Evolutionary conservation across 2,888 invertebrate species (phyloP).

Genomic region (Litoditis marina): DNA sequence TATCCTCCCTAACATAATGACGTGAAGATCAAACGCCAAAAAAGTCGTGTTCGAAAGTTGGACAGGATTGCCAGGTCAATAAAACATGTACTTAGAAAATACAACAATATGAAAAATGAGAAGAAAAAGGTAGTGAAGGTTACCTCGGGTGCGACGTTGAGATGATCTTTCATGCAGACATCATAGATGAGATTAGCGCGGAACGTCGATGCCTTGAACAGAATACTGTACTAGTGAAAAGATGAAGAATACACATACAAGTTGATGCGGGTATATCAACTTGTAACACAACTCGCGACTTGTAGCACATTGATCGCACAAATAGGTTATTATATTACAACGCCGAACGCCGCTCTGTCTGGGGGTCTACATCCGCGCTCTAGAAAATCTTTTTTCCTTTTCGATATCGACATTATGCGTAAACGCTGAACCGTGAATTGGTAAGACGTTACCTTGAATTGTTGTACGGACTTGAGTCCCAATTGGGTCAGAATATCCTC

Average conservation of each 20-base stretch:
- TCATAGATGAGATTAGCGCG: slow-evolving; percentile 91
- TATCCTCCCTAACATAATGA: too few relatives aligned
- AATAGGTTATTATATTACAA: too few relatives aligned
- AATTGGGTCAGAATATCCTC: slow-evolving; percentile 79
- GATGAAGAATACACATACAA: too few relatives aligned
- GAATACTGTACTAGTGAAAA: background rate
- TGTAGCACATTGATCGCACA: too few relatives aligned
- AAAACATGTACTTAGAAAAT: too few relatives aligned
- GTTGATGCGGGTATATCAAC: too few relatives aligned
- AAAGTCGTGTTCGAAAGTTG: slow-evolving; percentile 9
- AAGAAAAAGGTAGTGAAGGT: too few relatives aligned
- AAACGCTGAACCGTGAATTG: too few relatives aligned
- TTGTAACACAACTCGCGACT: background rate
- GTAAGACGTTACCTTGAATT: slow-evolving; percentile 31
- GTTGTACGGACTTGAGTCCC: slow-evolving; percentile 69
- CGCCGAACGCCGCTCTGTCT: background rate
- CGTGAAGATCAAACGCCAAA: too few relatives aligned
- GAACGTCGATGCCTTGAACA: slow-evolving; percentile 74
- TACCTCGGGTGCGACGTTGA: slow-evolving; percentile 63
- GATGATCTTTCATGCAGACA: slow-evolving; percentile 80
- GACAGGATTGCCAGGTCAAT: too few relatives aligned
- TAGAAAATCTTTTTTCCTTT: background rate
- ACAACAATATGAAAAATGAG: too few relatives aligned
- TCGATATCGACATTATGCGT: slow-evolving; percentile 63
- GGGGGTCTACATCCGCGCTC: background rate